These are phyloP conservation scores for Actinostola sp. DNA, from an alignment of 92 coral and sea anemone genomes.

Conservation along the genomic window DNA sequence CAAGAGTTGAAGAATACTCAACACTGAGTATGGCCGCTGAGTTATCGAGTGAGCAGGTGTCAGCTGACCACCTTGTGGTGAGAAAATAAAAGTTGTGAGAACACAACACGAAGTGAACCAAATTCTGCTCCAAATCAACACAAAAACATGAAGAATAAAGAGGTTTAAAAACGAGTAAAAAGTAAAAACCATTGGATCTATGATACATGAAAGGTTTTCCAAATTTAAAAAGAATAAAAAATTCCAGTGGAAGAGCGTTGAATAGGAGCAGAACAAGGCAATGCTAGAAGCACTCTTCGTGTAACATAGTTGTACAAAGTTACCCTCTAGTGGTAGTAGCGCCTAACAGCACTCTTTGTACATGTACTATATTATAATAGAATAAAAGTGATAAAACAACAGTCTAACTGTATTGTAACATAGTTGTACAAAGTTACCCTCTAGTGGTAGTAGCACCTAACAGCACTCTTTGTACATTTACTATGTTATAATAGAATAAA, in stretches of 20 bases:
- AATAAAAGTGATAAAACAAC: no score
- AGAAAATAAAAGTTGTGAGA: conserved; percentile 42
- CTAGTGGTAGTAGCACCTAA: conserved; percentile 13
- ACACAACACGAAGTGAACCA: conserved; percentile 15
- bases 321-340: conserved; percentile 43
- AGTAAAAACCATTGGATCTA: conserved; percentile 15
- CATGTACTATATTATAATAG: no score
- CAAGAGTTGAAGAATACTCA: not conserved
- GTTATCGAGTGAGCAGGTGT: conserved; percentile 22
- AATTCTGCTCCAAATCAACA: conserved; percentile 23
- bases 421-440: conserved; percentile 20
- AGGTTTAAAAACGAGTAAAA: conserved; percentile 17
- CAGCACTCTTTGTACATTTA: not conserved
- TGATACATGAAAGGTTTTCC: not conserved
- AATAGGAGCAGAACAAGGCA: conserved; percentile 13
- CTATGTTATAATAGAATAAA: no score
- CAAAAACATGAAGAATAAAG: not conserved
- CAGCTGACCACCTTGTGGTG: conserved; percentile 83
- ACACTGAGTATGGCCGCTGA: not conserved
- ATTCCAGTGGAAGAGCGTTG: conserved; percentile 4
- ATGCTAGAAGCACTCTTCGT: no score
- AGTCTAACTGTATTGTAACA: no score
- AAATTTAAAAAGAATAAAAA: not conserved
- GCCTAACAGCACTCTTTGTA: conserved; percentile 78
- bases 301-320: conserved; percentile 1